Conservation (phyloP, 2,888 invertebrate genomes). For the Aphidoletes aphidimyza region DNA sequence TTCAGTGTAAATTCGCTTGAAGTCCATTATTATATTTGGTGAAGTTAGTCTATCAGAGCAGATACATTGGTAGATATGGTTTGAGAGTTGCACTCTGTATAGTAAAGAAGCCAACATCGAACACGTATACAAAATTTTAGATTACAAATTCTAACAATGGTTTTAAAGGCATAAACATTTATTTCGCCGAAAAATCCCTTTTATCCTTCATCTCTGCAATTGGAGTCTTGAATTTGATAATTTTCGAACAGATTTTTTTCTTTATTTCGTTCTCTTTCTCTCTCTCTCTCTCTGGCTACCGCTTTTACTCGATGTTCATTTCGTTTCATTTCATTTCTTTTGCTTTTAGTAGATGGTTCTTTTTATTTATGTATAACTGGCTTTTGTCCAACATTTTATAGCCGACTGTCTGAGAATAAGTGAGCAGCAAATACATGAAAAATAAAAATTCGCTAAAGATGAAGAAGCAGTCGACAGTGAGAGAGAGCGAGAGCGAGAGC, state of each 20-base stretch:
- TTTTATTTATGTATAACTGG: conserved; percentile 54
- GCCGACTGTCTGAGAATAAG: conserved; percentile 38
- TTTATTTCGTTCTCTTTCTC: not conserved
- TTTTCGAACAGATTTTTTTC: conserved; percentile 27
- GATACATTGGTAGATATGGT: no score
- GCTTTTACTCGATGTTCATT: not conserved
- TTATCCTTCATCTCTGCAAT: conserved; percentile 52
- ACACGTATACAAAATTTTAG: not conserved
- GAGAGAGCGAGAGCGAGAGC: no score
- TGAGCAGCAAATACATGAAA: conserved; percentile 9
- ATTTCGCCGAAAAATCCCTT: conserved; percentile 50
- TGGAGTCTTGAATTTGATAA: conserved; percentile 50
- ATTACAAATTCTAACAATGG: conserved; percentile 43
- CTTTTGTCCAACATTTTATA: conserved; percentile 53
- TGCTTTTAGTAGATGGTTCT: conserved; percentile 17
- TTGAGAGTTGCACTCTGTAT: no score
- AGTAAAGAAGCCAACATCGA: no score
- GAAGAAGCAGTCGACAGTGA: conserved; percentile 4
- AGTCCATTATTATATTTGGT: not conserved
- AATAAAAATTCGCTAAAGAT: conserved; percentile 48
- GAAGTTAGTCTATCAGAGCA: not conserved
- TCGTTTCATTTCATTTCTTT: conserved; percentile 1
- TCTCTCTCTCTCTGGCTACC: not conserved
- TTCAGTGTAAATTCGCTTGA: not conserved
- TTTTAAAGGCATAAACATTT: conserved; percentile 44